Percentiles rank a stretch among this genome's conserved stretches.
phyloP scores from a whole-genome alignment of 2,113 vertebrate genomes.

The Ophthalmolycus amberensis region DNA sequence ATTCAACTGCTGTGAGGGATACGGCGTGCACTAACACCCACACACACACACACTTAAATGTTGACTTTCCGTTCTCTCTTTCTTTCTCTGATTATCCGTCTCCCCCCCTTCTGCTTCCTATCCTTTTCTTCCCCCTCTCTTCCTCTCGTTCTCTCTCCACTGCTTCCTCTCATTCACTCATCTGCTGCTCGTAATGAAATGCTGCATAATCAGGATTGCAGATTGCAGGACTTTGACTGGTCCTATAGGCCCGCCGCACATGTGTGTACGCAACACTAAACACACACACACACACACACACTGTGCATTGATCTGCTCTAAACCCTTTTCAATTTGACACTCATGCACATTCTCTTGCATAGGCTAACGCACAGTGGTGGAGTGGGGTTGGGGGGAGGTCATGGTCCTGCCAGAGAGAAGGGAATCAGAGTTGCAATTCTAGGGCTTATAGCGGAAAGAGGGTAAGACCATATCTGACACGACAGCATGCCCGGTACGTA shows the following conservation, averaged over 20 bases:
- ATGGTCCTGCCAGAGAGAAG: constrained; percentile 74
- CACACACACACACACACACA: constrained; percentile 18
- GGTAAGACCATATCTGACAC: constrained; percentile 80
- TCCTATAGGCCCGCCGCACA: constrained; percentile 42
- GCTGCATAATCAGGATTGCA: constrained; percentile 74
- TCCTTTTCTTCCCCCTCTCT: constrained; percentile 22
- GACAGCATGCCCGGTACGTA: constrained; percentile 65
- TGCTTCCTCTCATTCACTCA: constrained; percentile 61
- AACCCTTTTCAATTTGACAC: constrained; percentile 68
- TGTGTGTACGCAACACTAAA: constrained; percentile 30
- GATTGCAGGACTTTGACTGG: constrained; percentile 59
- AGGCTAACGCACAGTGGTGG: constrained; percentile 9
- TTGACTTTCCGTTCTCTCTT: constrained; percentile 27
- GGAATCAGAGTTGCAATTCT: constrained; percentile 77
- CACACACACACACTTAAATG: constrained; percentile 32
- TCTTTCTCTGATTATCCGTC: constrained; percentile 45
- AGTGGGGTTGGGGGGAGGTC: constrained; percentile 52
- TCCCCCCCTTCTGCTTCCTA: constrained; percentile 44
- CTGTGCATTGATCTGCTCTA: constrained; percentile 58
- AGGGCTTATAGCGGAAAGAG: constrained; percentile 79
- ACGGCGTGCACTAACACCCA: constrained; percentile 6
- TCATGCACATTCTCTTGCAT: constrained; percentile 37
- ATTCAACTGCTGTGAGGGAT: constrained; percentile 63
- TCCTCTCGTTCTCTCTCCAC: background rate
- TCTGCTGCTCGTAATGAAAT: constrained; percentile 73